Conservation (phyloP, 2,797 vertebrate genomes). For the Pterois miles region DNA sequence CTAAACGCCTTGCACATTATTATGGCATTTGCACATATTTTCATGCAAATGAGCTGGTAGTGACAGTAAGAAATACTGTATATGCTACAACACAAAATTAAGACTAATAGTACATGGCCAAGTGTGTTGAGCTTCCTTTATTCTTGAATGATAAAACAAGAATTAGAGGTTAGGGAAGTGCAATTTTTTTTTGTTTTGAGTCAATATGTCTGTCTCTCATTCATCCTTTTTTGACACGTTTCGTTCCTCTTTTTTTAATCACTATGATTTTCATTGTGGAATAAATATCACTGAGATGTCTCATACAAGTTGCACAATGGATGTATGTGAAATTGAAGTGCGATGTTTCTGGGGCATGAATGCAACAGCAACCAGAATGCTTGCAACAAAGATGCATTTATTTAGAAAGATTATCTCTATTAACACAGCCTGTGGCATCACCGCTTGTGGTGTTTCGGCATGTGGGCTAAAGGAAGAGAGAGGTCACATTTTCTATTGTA, state of each 20-base stretch:
- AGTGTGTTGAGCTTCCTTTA: slow-evolving; percentile 13
- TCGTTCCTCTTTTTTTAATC: slow-evolving; percentile 64
- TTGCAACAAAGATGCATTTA: slow-evolving; percentile 42
- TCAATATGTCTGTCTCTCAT: slow-evolving; percentile 74
- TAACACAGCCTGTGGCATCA: slow-evolving; percentile 34
- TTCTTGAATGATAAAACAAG: slow-evolving; percentile 71
- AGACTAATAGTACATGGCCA: neutral
- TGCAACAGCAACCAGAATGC: neutral
- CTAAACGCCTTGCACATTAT: too few species aligned
- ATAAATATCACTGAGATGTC: slow-evolving; percentile 2
- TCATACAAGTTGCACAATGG: neutral
- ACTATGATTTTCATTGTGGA: slow-evolving; percentile 10
- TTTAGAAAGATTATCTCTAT: slow-evolving; percentile 29
- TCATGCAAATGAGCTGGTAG: too few species aligned
- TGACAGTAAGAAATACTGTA: neutral
- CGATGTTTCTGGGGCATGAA: neutral
- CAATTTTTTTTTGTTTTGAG: slow-evolving; percentile 83
- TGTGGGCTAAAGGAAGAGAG: slow-evolving; percentile 43
- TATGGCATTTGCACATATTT: too few species aligned
- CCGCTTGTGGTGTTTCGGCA: slow-evolving; percentile 30
- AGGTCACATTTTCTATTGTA: slow-evolving; percentile 64
- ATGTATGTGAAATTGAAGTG: slow-evolving; percentile 3
- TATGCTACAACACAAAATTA: neutral
- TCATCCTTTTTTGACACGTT: slow-evolving; percentile 82
- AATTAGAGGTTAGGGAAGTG: slow-evolving; percentile 70